These are phyloP conservation scores for Liposcelis brunnea DNA, from an alignment of 2,888 invertebrate species.

Conservation along the genomic window DNA sequence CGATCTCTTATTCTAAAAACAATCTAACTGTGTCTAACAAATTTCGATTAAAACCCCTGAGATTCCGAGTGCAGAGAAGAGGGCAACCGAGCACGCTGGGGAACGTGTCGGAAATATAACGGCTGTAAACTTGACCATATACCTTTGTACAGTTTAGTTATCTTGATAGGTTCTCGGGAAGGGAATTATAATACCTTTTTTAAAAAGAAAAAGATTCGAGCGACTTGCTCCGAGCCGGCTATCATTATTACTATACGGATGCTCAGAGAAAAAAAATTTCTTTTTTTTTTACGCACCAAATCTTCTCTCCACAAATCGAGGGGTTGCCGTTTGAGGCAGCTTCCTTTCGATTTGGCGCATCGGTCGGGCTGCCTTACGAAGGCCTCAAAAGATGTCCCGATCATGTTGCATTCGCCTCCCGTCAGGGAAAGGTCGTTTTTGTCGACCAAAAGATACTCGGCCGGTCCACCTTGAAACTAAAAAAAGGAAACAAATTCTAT, in stretches of 20 bases:
- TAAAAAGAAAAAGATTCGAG: too few species aligned
- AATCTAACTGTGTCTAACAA: background rate
- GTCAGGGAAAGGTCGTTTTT: constrained; percentile 25
- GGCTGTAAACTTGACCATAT: too few species aligned
- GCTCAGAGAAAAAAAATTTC: too few species aligned
- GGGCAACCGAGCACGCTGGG: too few species aligned
- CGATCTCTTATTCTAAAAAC: too few species aligned
- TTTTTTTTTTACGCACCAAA: constrained; percentile 13
- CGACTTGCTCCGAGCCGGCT: too few species aligned
- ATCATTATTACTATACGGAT: too few species aligned
- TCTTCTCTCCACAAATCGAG: constrained; percentile 31
- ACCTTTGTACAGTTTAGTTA: too few species aligned
- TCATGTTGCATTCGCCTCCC: constrained; percentile 31
- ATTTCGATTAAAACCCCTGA: background rate
- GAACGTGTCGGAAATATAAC: too few species aligned
- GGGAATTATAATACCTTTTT: too few species aligned
- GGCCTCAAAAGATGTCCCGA: constrained; percentile 32
- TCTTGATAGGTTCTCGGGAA: too few species aligned
- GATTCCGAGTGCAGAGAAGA: too few species aligned
- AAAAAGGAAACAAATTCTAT: background rate
- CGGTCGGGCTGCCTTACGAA: constrained; percentile 31
- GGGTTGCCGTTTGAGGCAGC: constrained; percentile 34
- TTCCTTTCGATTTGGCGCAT: constrained; percentile 25
- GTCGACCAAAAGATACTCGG: constrained; percentile 30
- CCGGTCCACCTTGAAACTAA: constrained; percentile 22